Conservation (phyloP, 2,888 invertebrate genomes). For the Cataglyphis livida region DNA sequence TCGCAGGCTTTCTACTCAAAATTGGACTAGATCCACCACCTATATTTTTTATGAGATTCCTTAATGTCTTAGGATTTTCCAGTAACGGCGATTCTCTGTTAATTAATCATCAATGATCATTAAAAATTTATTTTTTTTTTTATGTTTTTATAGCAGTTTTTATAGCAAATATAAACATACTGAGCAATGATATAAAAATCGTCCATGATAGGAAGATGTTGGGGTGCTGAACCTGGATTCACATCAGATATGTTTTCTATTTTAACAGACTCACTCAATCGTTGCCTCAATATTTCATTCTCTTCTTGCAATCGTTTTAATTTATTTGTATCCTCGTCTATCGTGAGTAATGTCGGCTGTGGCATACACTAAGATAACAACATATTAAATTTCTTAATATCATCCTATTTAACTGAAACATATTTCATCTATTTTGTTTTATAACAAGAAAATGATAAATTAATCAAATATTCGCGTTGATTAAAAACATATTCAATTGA, state of each 20-base stretch:
- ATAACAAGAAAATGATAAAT: constrained; percentile 24
- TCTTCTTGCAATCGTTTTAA: constrained; percentile 94
- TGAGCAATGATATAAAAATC: constrained; percentile 96
- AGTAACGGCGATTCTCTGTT: constrained; percentile 86
- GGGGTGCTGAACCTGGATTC: constrained; percentile 89
- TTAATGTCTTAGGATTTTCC: constrained; percentile 90
- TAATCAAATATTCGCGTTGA: constrained; percentile 19
- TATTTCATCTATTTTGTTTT: constrained; percentile 13
- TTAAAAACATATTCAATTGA: not conserved
- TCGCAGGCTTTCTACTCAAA: constrained; percentile 89
- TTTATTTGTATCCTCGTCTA: constrained; percentile 94
- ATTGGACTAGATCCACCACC: constrained; percentile 93
- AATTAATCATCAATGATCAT: constrained; percentile 65
- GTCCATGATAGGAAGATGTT: constrained; percentile 93
- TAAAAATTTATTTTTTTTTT: not conserved
- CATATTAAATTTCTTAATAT: constrained; percentile 28
- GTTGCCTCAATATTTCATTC: constrained; percentile 90
- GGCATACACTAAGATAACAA: constrained; percentile 90
- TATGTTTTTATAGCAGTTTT: not conserved
- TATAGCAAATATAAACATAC: constrained; percentile 85
- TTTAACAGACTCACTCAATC: constrained; percentile 87
- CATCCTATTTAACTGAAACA: not conserved
- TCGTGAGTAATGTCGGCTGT: constrained; percentile 93
- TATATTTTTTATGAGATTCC: constrained; percentile 93
- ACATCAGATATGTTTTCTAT: constrained; percentile 87